These are phyloP conservation scores for Varroa destructor DNA, from an alignment of 1,140 invertebrate genomes.

Conservation along the genomic window DNA sequence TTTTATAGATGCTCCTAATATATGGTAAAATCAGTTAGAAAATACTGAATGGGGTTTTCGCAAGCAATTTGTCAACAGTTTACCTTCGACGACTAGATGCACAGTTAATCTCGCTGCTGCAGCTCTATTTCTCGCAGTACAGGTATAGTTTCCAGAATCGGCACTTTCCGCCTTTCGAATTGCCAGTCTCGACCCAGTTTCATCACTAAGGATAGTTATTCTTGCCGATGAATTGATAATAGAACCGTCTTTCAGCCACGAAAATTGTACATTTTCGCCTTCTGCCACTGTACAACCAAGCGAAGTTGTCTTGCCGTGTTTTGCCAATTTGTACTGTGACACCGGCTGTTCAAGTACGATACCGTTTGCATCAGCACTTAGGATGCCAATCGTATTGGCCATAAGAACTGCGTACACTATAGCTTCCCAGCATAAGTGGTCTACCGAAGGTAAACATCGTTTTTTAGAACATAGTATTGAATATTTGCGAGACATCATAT, in stretches of 20 bases:
- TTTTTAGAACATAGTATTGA: too few species aligned
- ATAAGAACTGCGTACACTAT: too few species aligned
- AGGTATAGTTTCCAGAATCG: conserved; percentile 2
- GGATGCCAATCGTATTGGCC: too few species aligned
- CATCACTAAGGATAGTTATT: neutral
- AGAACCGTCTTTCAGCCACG: conserved; percentile 4
- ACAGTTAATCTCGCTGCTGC: neutral
- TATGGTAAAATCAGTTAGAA: too few species aligned
- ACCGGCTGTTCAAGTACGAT: too few species aligned
- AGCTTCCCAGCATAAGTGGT: too few species aligned
- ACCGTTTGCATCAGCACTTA: too few species aligned
- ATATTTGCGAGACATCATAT: too few species aligned
- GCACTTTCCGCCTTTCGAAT: neutral
- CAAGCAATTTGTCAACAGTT: neutral
- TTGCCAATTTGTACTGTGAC: neutral
- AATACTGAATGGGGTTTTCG: too few species aligned
- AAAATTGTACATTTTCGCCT: conserved; percentile 8
- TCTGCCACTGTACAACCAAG: neutral
- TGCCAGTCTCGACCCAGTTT: neutral
- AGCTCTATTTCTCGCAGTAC: neutral
- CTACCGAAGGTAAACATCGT: too few species aligned
- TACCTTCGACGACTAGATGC: conserved; percentile 5
- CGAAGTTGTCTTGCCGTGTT: neutral
- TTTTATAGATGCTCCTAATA: too few species aligned
- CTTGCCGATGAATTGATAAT: neutral